Conservation (phyloP, 2,113 vertebrate species). For the Glareola pratincola region DNA sequence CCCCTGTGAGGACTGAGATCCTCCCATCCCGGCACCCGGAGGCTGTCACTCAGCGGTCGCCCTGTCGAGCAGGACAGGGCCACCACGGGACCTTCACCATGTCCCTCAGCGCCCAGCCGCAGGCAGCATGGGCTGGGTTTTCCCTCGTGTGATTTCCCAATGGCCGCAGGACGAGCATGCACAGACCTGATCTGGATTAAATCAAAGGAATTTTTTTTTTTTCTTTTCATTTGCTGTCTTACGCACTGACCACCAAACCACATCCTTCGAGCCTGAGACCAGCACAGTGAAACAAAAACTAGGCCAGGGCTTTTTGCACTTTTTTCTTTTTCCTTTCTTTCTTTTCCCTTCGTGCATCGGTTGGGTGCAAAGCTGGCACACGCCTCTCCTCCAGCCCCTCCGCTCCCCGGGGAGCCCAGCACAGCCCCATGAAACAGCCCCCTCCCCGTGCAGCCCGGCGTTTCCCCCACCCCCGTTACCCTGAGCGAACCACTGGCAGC, state of each 20-base stretch:
- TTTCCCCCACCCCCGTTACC: background rate
- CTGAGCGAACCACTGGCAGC: background rate
- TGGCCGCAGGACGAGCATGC: slow-evolving; percentile 7
- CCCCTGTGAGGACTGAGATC: accelerated
- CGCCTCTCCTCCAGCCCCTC: background rate
- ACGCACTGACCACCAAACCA: slow-evolving; percentile 61
- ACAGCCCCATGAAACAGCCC: background rate
- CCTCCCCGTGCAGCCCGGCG: background rate
- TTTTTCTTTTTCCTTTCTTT: background rate
- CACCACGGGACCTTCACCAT: accelerated
- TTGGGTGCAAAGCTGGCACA: background rate
- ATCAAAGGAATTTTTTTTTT: slow-evolving; percentile 31
- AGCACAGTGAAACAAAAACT: slow-evolving; percentile 57
- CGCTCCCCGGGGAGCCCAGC: accelerated
- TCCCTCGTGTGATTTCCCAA: slow-evolving; percentile 30
- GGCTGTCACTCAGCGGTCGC: accelerated
- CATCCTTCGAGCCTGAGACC: slow-evolving; percentile 57
- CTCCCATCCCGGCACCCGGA: background rate
- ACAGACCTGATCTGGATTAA: background rate
- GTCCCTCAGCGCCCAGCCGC: background rate
- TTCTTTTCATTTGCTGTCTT: background rate
- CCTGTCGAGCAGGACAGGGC: background rate
- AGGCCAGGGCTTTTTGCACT: slow-evolving; percentile 41
- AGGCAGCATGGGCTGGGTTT: slow-evolving; percentile 3
- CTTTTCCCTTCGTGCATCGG: background rate